A percentile compares a stretch with the other conserved stretches of the same genome.
Conservation (phyloP, 2,113 vertebrate species). For the Pluvialis apricaria region DNA sequence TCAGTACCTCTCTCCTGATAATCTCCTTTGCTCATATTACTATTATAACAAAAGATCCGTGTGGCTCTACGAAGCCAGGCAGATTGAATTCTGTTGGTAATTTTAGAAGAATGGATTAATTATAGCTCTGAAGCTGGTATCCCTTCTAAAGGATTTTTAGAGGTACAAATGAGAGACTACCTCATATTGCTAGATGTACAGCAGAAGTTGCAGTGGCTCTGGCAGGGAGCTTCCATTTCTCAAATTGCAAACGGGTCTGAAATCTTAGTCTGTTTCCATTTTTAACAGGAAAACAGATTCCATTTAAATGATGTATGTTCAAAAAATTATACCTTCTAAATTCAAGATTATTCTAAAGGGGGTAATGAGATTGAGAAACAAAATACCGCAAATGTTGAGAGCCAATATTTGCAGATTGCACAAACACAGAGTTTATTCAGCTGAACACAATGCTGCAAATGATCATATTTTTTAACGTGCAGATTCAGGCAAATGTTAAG, state of each 20-base stretch:
- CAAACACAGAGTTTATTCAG: conserved; percentile 11
- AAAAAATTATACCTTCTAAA: background rate
- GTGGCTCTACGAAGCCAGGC: background rate
- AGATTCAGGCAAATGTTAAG: conserved; percentile 30
- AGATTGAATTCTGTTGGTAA: background rate
- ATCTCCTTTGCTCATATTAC: background rate
- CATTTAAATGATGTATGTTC: background rate
- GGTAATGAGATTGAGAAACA: conserved; percentile 24
- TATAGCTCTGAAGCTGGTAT: conserved; percentile 14
- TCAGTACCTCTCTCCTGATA: conserved; percentile 21
- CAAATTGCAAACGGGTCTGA: background rate
- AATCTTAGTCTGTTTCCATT: background rate
- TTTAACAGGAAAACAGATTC: background rate
- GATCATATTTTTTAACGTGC: background rate
- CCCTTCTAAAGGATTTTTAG: background rate
- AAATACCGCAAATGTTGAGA: background rate
- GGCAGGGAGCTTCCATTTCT: conserved; percentile 41
- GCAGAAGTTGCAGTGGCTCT: conserved; percentile 24
- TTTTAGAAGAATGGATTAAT: conserved; percentile 42
- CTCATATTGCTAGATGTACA: background rate
- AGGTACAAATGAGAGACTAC: background rate
- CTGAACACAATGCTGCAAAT: conserved; percentile 38
- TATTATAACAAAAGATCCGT: background rate
- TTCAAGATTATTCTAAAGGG: background rate
- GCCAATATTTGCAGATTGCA: conserved; percentile 59